Base-by-base conservation (phyloP, 2,797 vertebrate genomes). In the Poeciliopsis presidionis region DNA sequence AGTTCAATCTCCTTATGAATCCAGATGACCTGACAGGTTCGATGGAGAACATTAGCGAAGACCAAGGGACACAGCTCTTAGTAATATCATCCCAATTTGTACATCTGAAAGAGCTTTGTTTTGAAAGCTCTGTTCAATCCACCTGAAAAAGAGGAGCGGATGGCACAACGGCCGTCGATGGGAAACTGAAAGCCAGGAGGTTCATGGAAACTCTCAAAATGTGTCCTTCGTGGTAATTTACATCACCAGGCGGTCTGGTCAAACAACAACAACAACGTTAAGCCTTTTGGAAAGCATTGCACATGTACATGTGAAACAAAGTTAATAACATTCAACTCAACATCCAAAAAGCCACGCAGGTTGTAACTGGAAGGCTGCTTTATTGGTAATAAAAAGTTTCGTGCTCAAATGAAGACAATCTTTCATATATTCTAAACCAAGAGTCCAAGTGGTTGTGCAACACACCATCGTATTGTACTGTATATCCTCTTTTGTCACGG, bases 371-470 rank as follows among this genome's bases (percentile, higher is more conserved):
- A 96, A 96, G 95, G 96, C 95, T 96, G 96, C 96, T 96, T 96
- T 96, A 96, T 96, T 96, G 94, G 95, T 96, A 96, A 96, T 95
- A 96, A 96, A 96, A 96, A 96, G 94, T 93, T 96, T 96, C 95
- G 95, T 96, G 95, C 96, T 96, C 95, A 96, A 96, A 96, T 96
- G 94, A 96, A 96, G 96, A 96, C 95, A 96, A 95, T 96, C 95
- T 93, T 96, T 96, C 95, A 95, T 94, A 95, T 95, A 93, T 94
- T 96, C 93, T 94, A 95, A 81, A 94, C 94, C 95, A 95, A 95
- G 94, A 96, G 94, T 96, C 94, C 93, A 92, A 95, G 95, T 96
- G 95, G 94, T 95, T 96, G 95, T 96, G 95, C 95, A 95, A 96
- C 95, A 96, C 95, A 95, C 94, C 93, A 93, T 95, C 93, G 93